phyloP scores from a whole-genome alignment of 35 echinoderm and acorn worm species.

The Eucidaris tribuloides region DNA sequence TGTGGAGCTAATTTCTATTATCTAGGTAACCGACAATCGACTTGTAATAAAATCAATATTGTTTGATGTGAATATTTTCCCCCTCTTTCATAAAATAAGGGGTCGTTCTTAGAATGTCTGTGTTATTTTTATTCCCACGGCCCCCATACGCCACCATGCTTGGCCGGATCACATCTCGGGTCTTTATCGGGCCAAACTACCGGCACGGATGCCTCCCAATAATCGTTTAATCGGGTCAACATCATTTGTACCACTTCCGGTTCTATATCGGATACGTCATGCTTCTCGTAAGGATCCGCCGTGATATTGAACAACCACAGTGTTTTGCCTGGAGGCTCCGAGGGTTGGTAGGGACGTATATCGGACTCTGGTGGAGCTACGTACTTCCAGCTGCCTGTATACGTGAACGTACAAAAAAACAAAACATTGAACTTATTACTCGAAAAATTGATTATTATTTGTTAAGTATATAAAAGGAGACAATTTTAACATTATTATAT shows the following conservation, averaged over 20 bases:
- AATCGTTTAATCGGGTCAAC: neutral
- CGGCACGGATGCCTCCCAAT: conserved; percentile 13
- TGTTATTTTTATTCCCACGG: too few relatives aligned
- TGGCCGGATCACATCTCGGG: neutral
- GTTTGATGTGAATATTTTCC: too few relatives aligned
- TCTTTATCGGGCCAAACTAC: neutral
- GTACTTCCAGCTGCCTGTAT: neutral
- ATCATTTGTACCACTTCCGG: conserved; percentile 3
- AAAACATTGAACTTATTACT: neutral
- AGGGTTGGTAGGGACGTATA: neutral
- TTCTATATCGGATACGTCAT: neutral
- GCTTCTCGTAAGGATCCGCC: neutral
- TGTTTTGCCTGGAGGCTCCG: neutral
- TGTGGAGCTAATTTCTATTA: too few relatives aligned
- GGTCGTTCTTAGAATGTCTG: too few relatives aligned
- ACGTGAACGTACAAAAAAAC: neutral
- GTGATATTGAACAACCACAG: neutral
- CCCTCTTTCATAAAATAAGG: too few relatives aligned
- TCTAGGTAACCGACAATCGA: too few relatives aligned
- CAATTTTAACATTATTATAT: neutral
- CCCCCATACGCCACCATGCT: conserved; percentile 24
- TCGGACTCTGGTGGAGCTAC: neutral
- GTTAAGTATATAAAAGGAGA: neutral
- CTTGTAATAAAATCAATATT: too few relatives aligned
- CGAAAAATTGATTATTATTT: neutral